These are phyloP conservation scores for Drosophila falleni DNA, from an alignment of 2,888 invertebrate genomes.

Conservation along the genomic window DNA sequence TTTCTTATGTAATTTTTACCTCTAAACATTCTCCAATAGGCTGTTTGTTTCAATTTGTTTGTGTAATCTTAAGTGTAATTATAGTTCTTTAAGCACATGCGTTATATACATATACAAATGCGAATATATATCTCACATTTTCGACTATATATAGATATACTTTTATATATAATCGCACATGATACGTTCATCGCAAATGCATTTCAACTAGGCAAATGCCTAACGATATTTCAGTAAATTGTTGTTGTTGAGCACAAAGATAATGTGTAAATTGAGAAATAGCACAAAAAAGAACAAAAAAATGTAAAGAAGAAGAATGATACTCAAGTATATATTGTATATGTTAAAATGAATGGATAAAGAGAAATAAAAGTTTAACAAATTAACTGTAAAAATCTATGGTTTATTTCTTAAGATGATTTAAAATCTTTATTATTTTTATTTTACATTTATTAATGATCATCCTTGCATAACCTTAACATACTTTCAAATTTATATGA, in stretches of 20 bases:
- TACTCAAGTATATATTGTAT: slow-evolving; percentile 68
- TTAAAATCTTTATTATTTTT: not conserved
- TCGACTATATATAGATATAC: slow-evolving; percentile 24
- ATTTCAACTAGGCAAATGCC: slow-evolving; percentile 68
- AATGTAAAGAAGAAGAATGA: slow-evolving; percentile 49
- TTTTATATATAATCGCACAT: slow-evolving; percentile 19
- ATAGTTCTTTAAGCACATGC: slow-evolving; percentile 74
- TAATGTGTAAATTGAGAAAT: slow-evolving; percentile 26
- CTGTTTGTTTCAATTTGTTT: slow-evolving; percentile 82
- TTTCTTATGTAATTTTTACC: slow-evolving; percentile 71
- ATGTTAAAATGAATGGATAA: slow-evolving; percentile 64
- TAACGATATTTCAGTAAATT: slow-evolving; percentile 55
- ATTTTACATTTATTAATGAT: not conserved
- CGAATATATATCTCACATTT: slow-evolving; percentile 31
- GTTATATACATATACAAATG: slow-evolving; percentile 65
- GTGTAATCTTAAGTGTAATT: slow-evolving; percentile 64
- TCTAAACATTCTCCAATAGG: slow-evolving; percentile 76
- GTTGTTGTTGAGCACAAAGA: slow-evolving; percentile 61
- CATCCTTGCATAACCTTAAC: not conserved
- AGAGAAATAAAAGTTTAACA: slow-evolving; percentile 64
- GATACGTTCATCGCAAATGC: slow-evolving; percentile 55
- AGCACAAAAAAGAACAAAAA: slow-evolving; percentile 40
- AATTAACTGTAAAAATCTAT: slow-evolving; percentile 31
- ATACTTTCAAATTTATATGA: slow-evolving; percentile 9
- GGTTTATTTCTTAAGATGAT: not conserved